Evolutionary conservation across 2,888 invertebrate species (phyloP), one percentile per base, ranked within the genome.

Genomic region (Timema podura): DNA sequence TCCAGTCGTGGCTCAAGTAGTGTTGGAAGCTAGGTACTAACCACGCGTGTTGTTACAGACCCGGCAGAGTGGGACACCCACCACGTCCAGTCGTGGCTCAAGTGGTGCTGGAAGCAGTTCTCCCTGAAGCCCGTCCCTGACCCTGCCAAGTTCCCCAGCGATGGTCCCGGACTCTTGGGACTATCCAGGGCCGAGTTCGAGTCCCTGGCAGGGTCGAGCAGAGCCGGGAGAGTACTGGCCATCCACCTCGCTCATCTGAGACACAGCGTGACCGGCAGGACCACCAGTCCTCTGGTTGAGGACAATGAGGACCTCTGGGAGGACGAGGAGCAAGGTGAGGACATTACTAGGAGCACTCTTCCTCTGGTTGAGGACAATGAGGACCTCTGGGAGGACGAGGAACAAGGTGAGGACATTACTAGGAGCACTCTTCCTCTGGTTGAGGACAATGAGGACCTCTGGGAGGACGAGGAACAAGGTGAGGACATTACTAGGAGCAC

Each of bases 171-270:
- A 74, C 80, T 89, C 48, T 3, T 51, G 51, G 79, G 82, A 64
- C 82, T 92, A 77, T 86, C 85, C 51, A 83, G 88, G 71, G 85
- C 87, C 0, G 86, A 90, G 70, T 87, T 89, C 80, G 85, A 85
- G 80, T 80, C 83, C 64, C 82, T 84, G 71, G 82, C 86, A 0
- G 84, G 83, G 10, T 81, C 81, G 2, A 82, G 82, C 30, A 79
- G 83, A 75, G 80, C 84, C 5, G 89, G 87, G 44, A 82, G 83
- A 69, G 79, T 87, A 66, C 80, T 89, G 65, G 86, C 87, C 1
- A 84, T 86, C 74, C 88, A 89, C 76, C 85, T 89, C 70, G 88
- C 88, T 0, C 83, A 86, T 76, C 82, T 85, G 30, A 79, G 85
- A 64, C 84, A 87, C 74, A 85, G 85, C 74, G 85, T 86, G 9